Base-by-base conservation (phyloP, 2,888 invertebrate genomes). In the Deilephila elpenor region DNA sequence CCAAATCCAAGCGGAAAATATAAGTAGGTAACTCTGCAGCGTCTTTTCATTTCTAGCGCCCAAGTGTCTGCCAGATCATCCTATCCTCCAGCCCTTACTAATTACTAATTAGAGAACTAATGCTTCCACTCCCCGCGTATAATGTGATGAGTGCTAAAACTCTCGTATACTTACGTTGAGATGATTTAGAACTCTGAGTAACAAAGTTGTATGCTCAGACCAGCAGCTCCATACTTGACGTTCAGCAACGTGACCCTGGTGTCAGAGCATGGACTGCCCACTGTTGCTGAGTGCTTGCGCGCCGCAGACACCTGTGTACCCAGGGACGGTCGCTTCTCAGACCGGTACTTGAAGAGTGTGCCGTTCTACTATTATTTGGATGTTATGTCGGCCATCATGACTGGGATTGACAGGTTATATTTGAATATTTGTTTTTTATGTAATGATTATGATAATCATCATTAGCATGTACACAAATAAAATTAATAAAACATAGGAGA, bases 211-310 rank as follows among this genome's bases (percentile, higher is more conserved):
- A 70, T 70, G 19, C 44, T 17, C 79, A 95, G 95, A 1, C 91
- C 92, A 19, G 84, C 90, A 3, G 88, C 92, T 0, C 83, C 89
- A 32, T 93, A 96, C 83, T 84, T 96, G 56, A 95, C 95, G 0
- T 97, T 97, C 86, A 96, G 96, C 73, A 97, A 97, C 84, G 85
- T 98, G 25, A 96, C 96, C 0, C 85, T 98, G 67, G 94, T 98
- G 3, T 96, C 97, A 0, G 95, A 96, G 3, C 95, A 96, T 81
- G 97, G 97, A 0, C 82, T 96, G 64, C 96, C 95, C 0, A 88
- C 88, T 0, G 88, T 90, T 0, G 72, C 80, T 0, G 95, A 95
- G 51, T 93, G 93, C 72, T 81, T 90, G 14, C 86, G 86, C 25
- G 90, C 91, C 0, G 93, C 91, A 0, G 91, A 94, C 37, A 88